Conservation (phyloP, 2,797 vertebrate species). For the Lophius americanus region DNA sequence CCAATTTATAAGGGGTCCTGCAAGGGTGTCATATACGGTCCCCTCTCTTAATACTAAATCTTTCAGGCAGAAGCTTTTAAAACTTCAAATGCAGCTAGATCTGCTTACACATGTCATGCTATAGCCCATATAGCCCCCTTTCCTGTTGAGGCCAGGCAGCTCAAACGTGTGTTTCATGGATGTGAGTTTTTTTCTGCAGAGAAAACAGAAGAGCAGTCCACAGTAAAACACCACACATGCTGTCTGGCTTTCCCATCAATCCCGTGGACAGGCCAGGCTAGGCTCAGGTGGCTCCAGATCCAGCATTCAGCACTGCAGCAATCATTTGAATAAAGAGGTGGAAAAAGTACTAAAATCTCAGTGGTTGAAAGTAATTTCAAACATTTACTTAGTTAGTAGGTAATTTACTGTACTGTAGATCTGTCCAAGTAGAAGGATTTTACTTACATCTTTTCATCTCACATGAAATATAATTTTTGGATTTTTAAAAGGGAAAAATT, state of each 20-base stretch:
- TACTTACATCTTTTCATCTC: not conserved
- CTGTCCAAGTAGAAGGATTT: not conserved
- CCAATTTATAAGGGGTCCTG: slow-evolving; percentile 76
- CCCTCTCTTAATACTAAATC: slow-evolving; percentile 78
- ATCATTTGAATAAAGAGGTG: not conserved
- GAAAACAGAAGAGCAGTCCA: slow-evolving; percentile 64
- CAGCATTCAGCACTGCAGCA: not conserved
- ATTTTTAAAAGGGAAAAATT: not conserved
- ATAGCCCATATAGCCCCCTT: slow-evolving; percentile 73
- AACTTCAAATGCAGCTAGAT: slow-evolving; percentile 85
- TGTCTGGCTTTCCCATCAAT: slow-evolving; percentile 79
- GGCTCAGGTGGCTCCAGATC: slow-evolving; percentile 51
- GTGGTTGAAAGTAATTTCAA: not conserved
- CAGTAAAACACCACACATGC: slow-evolving; percentile 74
- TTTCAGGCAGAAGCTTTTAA: slow-evolving; percentile 86
- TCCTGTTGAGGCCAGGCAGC: slow-evolving; percentile 62
- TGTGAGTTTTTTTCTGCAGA: slow-evolving; percentile 65
- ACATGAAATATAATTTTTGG: no score
- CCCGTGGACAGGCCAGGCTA: slow-evolving; percentile 36
- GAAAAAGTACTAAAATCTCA: not conserved
- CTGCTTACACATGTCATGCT: slow-evolving; percentile 82
- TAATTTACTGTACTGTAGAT: not conserved
- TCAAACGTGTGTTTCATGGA: slow-evolving; percentile 67
- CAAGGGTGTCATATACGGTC: slow-evolving; percentile 75
- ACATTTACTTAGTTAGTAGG: no score